Conservation (phyloP, 2,888 invertebrate genomes). For the Gerris lacustris region DNA sequence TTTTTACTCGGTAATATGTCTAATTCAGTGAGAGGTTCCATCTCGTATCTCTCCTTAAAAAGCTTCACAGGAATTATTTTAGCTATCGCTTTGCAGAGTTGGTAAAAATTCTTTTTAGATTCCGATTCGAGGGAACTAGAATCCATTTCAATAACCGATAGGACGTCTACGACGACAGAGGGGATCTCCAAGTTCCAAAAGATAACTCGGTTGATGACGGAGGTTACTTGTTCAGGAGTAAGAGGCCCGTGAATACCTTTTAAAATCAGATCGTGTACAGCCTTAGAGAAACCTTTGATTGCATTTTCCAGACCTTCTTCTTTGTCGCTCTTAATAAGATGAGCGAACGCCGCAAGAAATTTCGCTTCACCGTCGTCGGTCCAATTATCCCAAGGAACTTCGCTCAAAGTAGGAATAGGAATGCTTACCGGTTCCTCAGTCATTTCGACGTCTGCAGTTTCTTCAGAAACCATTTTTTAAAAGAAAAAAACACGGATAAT, state of each 20-base stretch:
- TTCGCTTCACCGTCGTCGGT: neutral
- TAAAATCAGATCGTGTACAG: neutral
- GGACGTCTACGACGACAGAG: constrained; percentile 70
- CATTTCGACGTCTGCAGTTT: no score
- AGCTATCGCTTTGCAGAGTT: constrained; percentile 36
- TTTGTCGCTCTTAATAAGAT: neutral
- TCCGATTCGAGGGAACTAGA: constrained; percentile 52
- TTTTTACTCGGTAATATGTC: constrained; percentile 79
- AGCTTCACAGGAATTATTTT: constrained; percentile 39
- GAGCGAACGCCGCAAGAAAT: neutral
- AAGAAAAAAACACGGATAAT: no score
- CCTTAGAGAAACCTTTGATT: neutral
- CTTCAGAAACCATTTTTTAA: no score
- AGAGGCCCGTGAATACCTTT: constrained; percentile 1
- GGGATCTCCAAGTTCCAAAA: constrained; percentile 47
- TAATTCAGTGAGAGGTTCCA: constrained; percentile 84
- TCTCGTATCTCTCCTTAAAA: constrained; percentile 82
- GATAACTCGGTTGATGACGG: neutral
- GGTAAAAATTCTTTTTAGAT: constrained; percentile 34
- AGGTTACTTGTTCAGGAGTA: neutral
- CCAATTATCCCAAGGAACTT: constrained; percentile 7
- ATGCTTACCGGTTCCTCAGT: no score
- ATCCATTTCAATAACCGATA: constrained; percentile 74
- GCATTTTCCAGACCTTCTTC: neutral
- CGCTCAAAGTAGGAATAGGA: neutral